A percentile compares a stretch with the other conserved stretches of the same genome.
phyloP scores from a whole-genome alignment of 2,888 invertebrate species.

The Drosophila atroscutellata region DNA sequence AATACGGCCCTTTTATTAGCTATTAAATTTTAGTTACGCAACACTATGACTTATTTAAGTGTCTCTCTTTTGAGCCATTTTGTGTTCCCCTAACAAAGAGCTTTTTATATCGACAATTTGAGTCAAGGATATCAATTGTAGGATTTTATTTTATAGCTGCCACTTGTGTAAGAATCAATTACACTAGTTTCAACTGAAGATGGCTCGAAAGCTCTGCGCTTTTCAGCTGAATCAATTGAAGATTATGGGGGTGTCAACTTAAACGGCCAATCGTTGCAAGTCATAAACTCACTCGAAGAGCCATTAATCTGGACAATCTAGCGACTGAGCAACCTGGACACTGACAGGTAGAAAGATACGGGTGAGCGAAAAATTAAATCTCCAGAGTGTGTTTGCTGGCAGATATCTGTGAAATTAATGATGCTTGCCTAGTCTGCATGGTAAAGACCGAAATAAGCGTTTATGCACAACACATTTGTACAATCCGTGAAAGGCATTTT shows the following conservation, averaged over 20 bases:
- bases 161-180: conserved; percentile 24
- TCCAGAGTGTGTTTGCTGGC: conserved; percentile 34
- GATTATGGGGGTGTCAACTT: conserved; percentile 28
- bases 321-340: conserved; percentile 7
- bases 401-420: conserved; percentile 65
- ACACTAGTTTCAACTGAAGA: neutral
- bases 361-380: neutral
- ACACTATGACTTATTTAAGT: neutral
- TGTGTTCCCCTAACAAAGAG: neutral
- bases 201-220: conserved; percentile 4
- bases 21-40: neutral
- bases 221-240: conserved; percentile 10
- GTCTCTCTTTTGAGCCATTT: neutral
- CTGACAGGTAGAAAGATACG: conserved; percentile 17
- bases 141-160: conserved; percentile 23
- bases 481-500: conserved; percentile 36
- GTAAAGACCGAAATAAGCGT: conserved; percentile 34
- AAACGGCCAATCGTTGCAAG: conserved; percentile 44
- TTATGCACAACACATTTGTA: conserved; percentile 67
- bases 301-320: conserved; percentile 56
- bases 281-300: conserved; percentile 42
- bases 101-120: neutral
- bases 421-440: conserved; percentile 35
- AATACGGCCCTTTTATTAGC: neutral
- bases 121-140: neutral